Conservation (phyloP, 2,113 vertebrate species). For the human region DNA sequence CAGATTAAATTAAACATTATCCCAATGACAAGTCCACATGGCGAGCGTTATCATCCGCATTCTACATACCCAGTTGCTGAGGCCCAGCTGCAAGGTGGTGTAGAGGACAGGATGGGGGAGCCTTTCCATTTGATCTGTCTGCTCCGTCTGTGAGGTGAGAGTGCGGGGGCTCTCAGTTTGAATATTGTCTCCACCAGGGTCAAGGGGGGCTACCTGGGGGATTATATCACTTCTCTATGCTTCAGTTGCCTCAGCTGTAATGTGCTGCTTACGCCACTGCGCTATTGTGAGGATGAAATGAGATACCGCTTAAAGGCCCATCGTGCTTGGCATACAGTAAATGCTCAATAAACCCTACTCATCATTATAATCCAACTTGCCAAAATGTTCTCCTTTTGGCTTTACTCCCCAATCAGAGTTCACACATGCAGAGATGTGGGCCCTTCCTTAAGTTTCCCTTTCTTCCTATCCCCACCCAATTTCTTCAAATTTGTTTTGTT, state of each 20-base stretch:
- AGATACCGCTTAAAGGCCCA: rapidly evolving
- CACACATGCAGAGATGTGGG: rapidly evolving
- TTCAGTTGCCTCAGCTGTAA: too few species aligned
- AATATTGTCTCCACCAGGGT: rapidly evolving
- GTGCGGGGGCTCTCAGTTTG: rapidly evolving
- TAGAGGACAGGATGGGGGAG: rapidly evolving
- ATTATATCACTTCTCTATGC: rapidly evolving
- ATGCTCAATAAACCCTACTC: rapidly evolving
- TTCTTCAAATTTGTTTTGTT: not conserved
- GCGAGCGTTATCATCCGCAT: rapidly evolving
- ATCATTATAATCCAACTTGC: rapidly evolving
- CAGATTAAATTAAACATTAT: rapidly evolving
- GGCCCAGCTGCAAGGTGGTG: too few species aligned
- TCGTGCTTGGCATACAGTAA: rapidly evolving
- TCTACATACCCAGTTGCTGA: rapidly evolving
- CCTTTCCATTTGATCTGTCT: rapidly evolving
- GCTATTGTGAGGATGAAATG: rapidly evolving
- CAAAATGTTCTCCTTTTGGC: rapidly evolving
- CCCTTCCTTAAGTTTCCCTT: not conserved
- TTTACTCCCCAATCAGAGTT: rapidly evolving
- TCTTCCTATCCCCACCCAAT: not conserved
- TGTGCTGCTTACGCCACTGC: rapidly evolving
- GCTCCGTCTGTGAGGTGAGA: rapidly evolving
- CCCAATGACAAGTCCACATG: rapidly evolving
- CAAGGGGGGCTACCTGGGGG: rapidly evolving